phyloP scores from a whole-genome alignment of 2,888 invertebrate species.

The Cosmia pyralina region DNA sequence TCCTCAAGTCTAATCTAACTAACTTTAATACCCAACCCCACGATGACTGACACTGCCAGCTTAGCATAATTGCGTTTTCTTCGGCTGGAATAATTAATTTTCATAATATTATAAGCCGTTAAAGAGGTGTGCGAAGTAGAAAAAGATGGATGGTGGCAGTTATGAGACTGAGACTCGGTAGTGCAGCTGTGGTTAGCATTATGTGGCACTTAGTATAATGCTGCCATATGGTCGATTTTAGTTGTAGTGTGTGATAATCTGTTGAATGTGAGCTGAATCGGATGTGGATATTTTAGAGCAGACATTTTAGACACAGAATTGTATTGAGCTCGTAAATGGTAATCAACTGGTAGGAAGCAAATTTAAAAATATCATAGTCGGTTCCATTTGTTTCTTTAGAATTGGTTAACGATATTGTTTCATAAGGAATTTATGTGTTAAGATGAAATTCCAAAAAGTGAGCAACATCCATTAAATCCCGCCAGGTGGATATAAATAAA shows the following conservation, averaged over 20 bases:
- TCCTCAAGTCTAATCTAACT: constrained; percentile 15
- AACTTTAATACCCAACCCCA: constrained; percentile 22
- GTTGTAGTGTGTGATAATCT: constrained; percentile 30
- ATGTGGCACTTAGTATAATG: constrained; percentile 41
- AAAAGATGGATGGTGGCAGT: constrained; percentile 50
- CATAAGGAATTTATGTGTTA: not conserved
- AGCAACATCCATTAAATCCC: not conserved
- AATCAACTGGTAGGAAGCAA: not conserved
- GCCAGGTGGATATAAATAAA: not conserved
- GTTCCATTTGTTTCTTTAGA: not conserved
- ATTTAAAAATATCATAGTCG: not conserved
- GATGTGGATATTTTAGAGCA: constrained; percentile 5
- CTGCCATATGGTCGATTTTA: constrained; percentile 30
- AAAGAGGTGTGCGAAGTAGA: constrained; percentile 45
- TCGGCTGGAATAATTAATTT: constrained; percentile 51
- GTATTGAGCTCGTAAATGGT: not conserved
- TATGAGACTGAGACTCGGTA: constrained; percentile 29
- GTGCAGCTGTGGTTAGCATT: constrained; percentile 43
- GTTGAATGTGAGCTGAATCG: constrained; percentile 6
- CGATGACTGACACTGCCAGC: constrained; percentile 39
- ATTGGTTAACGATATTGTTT: not conserved
- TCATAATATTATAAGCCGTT: constrained; percentile 46
- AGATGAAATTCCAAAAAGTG: not conserved
- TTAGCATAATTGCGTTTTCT: constrained; percentile 53
- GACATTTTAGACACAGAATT: not conserved